Conservation (phyloP, 1,140 invertebrate genomes). For the Lepeophtheirus salmonis region DNA sequence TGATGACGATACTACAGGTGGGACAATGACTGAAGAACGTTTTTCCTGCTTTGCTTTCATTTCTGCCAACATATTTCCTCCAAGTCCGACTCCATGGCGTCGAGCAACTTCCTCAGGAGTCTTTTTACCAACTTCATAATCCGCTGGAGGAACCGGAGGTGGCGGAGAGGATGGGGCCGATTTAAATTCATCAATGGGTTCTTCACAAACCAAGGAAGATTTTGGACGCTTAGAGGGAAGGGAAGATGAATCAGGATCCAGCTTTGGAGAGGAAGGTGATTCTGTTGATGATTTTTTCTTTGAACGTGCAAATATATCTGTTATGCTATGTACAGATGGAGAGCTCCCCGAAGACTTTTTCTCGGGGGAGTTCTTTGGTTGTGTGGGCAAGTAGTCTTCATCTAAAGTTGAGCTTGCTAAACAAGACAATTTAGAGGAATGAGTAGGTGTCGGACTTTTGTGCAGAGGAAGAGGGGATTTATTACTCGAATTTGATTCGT, state of each 20-base stretch:
- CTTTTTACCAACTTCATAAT: constrained; percentile 19
- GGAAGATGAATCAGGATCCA: not conserved
- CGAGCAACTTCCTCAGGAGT: constrained; percentile 20
- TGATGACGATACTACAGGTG: too few species aligned
- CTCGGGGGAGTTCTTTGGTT: not conserved
- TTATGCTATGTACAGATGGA: constrained; percentile 1
- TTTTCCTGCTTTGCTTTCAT: constrained; percentile 32
- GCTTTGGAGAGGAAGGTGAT: not conserved
- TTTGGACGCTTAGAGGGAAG: constrained; percentile 5
- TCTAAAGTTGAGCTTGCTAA: not conserved
- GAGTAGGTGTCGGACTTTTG: too few species aligned
- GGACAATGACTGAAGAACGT: constrained; percentile 23
- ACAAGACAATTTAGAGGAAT: constrained; percentile 9
- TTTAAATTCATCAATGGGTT: too few species aligned
- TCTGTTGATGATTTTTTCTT: not conserved
- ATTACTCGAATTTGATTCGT: too few species aligned
- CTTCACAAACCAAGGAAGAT: constrained; percentile 12
- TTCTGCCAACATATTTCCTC: constrained; percentile 28
- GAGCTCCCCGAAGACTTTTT: constrained; percentile 1
- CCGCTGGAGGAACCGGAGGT: not conserved
- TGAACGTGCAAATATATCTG: constrained; percentile 5
- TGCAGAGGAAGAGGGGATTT: too few species aligned
- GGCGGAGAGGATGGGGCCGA: not conserved
- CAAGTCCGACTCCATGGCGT: constrained; percentile 22
- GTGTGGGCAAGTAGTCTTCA: not conserved